Evolutionary conservation across 1,140 invertebrate species (phyloP).

Genomic region (Diachasma alloeum): DNA sequence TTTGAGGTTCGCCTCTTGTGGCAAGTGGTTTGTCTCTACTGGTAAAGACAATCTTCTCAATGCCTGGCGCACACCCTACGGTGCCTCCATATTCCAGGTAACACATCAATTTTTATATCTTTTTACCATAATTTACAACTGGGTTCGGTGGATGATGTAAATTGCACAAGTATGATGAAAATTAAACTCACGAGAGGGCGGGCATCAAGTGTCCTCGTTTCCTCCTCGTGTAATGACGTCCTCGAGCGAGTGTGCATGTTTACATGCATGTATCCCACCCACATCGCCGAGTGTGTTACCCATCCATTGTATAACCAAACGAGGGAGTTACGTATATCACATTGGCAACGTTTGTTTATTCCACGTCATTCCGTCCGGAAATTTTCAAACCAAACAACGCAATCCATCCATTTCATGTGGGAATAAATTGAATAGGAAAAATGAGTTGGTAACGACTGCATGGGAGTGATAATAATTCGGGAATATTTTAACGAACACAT

Average conservation of each 20-base stretch:
- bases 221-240: conserved; percentile 31
- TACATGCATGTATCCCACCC: conserved; percentile 35
- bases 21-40: conserved; percentile 99
- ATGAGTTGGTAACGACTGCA: background rate
- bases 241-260: conserved; percentile 39
- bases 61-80: conserved; percentile 98
- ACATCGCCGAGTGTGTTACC: conserved; percentile 16
- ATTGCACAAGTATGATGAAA: conserved; percentile 13
- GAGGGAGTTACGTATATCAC: conserved; percentile 4
- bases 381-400: conserved; percentile 13
- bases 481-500: background rate
- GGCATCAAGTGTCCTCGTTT: conserved; percentile 27
- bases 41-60: conserved; percentile 99
- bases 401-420: background rate
- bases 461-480: background rate
- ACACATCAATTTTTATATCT: conserved; percentile 26
- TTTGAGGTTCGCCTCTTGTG: conserved; percentile 93
- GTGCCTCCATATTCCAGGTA: conserved; percentile 98
- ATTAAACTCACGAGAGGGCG: conserved; percentile 28
- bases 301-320: conserved; percentile 1
- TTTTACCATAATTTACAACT: background rate
- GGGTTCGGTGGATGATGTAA: background rate
- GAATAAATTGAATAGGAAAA: background rate
- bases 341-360: conserved; percentile 12
- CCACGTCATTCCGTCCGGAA: conserved; percentile 1